phyloP scores from a whole-genome alignment of 64 coral and sea anemone genomes.

The Catalaphyllia jardinei region DNA sequence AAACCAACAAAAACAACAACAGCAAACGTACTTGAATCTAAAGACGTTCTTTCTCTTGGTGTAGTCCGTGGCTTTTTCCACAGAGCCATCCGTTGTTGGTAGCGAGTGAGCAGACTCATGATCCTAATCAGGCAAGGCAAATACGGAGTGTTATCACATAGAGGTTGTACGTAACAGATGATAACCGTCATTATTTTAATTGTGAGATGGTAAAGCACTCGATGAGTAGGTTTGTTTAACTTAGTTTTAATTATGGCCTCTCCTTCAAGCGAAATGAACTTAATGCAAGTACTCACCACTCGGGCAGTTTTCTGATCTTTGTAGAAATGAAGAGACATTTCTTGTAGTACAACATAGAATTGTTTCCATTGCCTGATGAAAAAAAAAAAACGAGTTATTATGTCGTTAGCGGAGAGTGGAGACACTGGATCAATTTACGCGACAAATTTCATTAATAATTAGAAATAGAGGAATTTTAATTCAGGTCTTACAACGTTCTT shows the following conservation, averaged over 20 bases:
- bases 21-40: slow-evolving; percentile 75
- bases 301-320: slow-evolving; percentile 95
- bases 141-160: not conserved
- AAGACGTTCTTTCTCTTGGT: slow-evolving; percentile 96
- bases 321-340: slow-evolving; percentile 82
- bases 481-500: too few species aligned
- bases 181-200: too few species aligned
- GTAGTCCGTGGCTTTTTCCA: slow-evolving; percentile 89
- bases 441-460: too few species aligned
- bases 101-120: slow-evolving; percentile 64
- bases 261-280: not conserved
- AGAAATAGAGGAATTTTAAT: too few species aligned
- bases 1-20: too few species aligned
- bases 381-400: not conserved
- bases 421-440: too few species aligned
- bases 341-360: slow-evolving; percentile 92
- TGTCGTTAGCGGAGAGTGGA: too few species aligned
- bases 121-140: slow-evolving; percentile 47
- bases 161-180: not conserved
- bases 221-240: too few species aligned
- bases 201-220: too few species aligned
- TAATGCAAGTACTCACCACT: slow-evolving; percentile 31
- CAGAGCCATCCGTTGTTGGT: slow-evolving; percentile 47
- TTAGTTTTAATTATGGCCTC: not conserved
- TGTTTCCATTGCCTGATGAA: slow-evolving; percentile 91